These are phyloP conservation scores for Cossypha dichroa DNA, from an alignment of 2,797 vertebrate genomes.

Conservation along the genomic window DNA sequence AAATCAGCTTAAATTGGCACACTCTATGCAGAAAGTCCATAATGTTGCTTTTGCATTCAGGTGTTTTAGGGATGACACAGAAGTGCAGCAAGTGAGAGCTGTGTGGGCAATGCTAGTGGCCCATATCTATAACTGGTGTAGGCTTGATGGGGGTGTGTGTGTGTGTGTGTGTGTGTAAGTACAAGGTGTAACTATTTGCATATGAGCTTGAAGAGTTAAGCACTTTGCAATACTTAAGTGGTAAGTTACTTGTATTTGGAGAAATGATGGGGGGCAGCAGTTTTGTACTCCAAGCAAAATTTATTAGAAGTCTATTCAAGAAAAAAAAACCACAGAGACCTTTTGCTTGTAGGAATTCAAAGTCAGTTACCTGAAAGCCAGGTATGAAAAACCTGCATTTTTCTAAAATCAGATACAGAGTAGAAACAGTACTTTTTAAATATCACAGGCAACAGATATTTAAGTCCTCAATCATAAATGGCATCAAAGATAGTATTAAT, in stretches of 20 bases:
- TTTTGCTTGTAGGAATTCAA: conserved; percentile 82
- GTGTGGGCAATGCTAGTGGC: neutral
- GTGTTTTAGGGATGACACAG: neutral
- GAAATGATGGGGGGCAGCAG: conserved; percentile 41
- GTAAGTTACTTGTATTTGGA: neutral
- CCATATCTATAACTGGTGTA: accelerated
- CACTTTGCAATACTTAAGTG: neutral
- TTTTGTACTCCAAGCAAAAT: conserved; percentile 85
- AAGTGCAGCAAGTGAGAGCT: neutral
- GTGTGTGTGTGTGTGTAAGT: no score
- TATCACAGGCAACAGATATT: conserved; percentile 81
- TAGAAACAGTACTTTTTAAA: conserved; percentile 82
- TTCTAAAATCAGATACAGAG: conserved; percentile 82
- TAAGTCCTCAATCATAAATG: conserved; percentile 76
- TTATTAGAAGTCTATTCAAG: conserved; percentile 91
- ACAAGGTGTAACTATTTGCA: neutral
- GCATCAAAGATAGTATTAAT: conserved; percentile 77
- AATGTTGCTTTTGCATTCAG: neutral
- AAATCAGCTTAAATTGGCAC: neutral
- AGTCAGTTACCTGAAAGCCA: conserved; percentile 77
- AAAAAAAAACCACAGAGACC: conserved; percentile 81
- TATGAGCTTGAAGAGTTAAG: neutral
- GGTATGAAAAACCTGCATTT: conserved; percentile 73
- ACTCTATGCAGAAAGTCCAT: neutral
- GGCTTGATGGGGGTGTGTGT: no score